Conservation (phyloP, 2,888 invertebrate species). For the Trachelus iudaicus region DNA sequence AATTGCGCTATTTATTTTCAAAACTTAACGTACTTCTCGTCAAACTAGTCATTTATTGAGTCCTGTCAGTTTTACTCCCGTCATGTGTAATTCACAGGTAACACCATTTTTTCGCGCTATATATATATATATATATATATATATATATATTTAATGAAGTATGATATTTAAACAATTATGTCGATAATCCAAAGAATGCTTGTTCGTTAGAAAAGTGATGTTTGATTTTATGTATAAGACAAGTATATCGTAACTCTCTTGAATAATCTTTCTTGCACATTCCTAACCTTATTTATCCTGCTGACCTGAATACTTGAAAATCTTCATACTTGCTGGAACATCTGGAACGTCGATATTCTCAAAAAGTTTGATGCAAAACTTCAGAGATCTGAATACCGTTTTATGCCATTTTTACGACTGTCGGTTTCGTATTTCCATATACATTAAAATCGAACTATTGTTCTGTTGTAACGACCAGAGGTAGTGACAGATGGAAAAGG, state of each 20-base stretch:
- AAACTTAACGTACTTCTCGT: background rate
- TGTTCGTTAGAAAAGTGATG: background rate
- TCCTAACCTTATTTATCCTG: background rate
- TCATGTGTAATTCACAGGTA: background rate
- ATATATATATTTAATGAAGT: background rate
- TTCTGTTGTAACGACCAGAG: background rate
- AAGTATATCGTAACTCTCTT: background rate
- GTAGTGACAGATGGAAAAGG: background rate
- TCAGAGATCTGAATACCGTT: background rate
- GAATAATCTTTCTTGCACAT: background rate
- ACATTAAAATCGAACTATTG: background rate
- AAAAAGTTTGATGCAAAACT: background rate
- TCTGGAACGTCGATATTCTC: background rate
- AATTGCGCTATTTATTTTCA: background rate
- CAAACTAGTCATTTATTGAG: background rate
- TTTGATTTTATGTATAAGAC: background rate
- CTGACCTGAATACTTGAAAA: background rate
- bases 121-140: background rate
- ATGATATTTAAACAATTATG: background rate
- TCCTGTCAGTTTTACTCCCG: background rate
- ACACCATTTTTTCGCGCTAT: background rate
- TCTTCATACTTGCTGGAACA: background rate
- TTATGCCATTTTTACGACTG: background rate
- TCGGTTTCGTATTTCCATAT: background rate
- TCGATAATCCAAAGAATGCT: background rate